Evolutionary conservation across 2,888 invertebrate genomes (phyloP), one percentile per base, ranked within the genome.

Genomic region (Caprella mutica): DNA sequence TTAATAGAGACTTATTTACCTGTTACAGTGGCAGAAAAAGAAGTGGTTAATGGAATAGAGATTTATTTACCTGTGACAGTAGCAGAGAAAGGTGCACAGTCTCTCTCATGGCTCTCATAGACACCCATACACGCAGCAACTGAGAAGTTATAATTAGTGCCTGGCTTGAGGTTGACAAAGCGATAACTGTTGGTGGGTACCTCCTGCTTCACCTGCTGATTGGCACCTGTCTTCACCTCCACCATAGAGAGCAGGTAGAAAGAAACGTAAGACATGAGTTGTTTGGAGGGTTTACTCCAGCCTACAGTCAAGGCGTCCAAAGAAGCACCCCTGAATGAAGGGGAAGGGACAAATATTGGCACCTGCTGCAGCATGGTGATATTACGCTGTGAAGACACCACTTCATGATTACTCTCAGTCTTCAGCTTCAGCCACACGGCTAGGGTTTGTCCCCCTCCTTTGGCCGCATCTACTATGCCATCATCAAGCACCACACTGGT

Each of bases 261-360:
- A 14, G 57, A 55, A 6, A 64, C 56, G 27, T 52, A 60, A 12
- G 52, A 51, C 24, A 29, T 43, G 23, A 27, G 39, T 17, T 50
- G 50, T 33, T 44, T 56, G 1, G 33, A 27, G 0, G 67, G 58
- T 21, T 62, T 59, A 23, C 77, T 78, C 86, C 88, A 89, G 0
- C 84, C 83, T 52, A 90, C 83, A 0, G 87, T 87, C 59, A 89
- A 85, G 0, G 88, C 86, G 24, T 82, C 83, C 14, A 76, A 75
- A 5, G 79, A 78, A 17, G 77, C 78, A 2, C 77, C 89, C 35
- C 85, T 86, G 0, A 87, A 82, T 42, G 82, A 80, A 40, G 87
- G 82, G 69, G 81, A 81, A 1, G 90, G 89, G 42, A 84, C 78
- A 69, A 87, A 89, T 60, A 79, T 75, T 0, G 88, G 88, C 74